Conservation (phyloP, 1,140 invertebrate species). For the Conopomorpha cramerella region DNA sequence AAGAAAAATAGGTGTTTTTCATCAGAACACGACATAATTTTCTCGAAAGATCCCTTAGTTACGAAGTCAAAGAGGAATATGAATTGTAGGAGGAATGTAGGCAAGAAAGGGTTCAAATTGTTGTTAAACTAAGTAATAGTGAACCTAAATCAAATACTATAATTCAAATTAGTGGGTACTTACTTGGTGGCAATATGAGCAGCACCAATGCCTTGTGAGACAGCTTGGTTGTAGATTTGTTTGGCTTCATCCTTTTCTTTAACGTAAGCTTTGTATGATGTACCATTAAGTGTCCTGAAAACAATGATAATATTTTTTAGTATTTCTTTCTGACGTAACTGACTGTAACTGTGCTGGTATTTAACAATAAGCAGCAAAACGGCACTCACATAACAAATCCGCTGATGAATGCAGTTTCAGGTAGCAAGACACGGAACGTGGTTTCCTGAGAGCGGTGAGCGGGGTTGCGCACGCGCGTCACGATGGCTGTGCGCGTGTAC, state of each 20-base stretch:
- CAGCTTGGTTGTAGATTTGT: slow-evolving; percentile 65
- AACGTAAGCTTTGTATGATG: slow-evolving; percentile 41
- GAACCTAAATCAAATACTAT: slow-evolving; percentile 2
- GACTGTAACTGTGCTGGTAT: background rate
- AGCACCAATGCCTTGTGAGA: slow-evolving; percentile 63
- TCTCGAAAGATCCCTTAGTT: too few species aligned
- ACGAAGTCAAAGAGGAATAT: too few species aligned
- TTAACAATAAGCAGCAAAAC: slow-evolving; percentile 1
- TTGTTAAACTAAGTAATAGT: too few species aligned
- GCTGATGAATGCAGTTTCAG: slow-evolving; percentile 69
- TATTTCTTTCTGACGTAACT: background rate
- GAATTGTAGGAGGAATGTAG: too few species aligned
- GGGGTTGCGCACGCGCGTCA: slow-evolving; percentile 63
- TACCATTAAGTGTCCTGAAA: slow-evolving; percentile 35
- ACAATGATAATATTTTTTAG: background rate
- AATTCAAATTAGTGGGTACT: slow-evolving; percentile 9
- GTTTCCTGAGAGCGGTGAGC: slow-evolving; percentile 62
- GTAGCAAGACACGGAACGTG: slow-evolving; percentile 64
- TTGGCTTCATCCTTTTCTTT: slow-evolving; percentile 65
- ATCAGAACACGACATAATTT: too few species aligned
- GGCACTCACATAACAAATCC: slow-evolving; percentile 65
- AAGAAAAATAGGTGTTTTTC: too few species aligned
- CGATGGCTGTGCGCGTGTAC: slow-evolving; percentile 65
- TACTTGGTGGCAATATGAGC: slow-evolving; percentile 63
- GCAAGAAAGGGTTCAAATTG: too few species aligned